phyloP scores from a whole-genome alignment of 2,113 vertebrate genomes.

The Gasterosteus aculeatus region DNA sequence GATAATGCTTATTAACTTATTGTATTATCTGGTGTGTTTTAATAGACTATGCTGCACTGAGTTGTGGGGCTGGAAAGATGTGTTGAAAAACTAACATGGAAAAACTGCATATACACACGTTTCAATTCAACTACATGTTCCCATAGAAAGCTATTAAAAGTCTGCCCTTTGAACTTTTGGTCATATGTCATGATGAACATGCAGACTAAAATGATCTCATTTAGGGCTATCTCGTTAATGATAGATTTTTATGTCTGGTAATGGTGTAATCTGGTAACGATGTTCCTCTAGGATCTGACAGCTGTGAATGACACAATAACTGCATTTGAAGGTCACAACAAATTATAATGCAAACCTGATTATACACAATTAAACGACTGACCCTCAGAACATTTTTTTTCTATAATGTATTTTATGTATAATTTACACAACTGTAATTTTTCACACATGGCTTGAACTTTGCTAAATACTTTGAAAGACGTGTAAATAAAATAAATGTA shows the following conservation, averaged over 20 bases:
- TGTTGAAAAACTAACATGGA: conserved; percentile 30
- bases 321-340: not conserved
- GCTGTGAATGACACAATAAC: not conserved
- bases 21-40: conserved; percentile 76
- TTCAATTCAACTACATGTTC: conserved; percentile 6
- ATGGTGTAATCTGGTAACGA: not conserved
- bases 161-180: conserved; percentile 26
- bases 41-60: conserved; percentile 81
- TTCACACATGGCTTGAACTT: not conserved
- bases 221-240: conserved; percentile 1
- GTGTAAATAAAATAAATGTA: not conserved
- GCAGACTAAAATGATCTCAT: not conserved
- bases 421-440: not conserved
- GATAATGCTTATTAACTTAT: conserved; percentile 84
- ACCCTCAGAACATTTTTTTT: not conserved
- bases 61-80: conserved; percentile 74
- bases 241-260: not conserved
- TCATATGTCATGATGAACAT: conserved; percentile 19
- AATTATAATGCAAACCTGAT: not conserved
- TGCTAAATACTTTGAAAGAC: not conserved
- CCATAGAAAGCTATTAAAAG: conserved; percentile 24
- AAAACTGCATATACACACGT: conserved; percentile 4
- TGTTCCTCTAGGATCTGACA: too few relatives aligned
- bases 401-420: not conserved
- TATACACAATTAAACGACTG: not conserved